These are phyloP conservation scores for Catostomus latipinnis DNA, from an alignment of 2,797 vertebrate genomes.

Conservation along the genomic window DNA sequence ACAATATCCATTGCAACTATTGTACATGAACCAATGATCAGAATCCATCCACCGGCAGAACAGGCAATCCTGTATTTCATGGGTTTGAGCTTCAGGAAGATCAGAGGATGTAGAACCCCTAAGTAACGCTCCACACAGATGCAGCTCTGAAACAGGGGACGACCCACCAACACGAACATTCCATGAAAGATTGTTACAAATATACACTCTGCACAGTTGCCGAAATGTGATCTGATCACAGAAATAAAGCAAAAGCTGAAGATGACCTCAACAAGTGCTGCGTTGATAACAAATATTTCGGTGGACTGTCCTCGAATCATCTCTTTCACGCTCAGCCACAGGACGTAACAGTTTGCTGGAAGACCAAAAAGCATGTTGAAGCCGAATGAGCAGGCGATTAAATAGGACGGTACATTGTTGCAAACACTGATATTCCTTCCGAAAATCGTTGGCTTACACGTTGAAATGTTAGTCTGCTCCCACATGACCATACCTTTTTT, in stretches of 20 bases:
- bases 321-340: constrained; percentile 26
- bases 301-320: constrained; percentile 15
- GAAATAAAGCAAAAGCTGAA: constrained; percentile 4
- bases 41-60: not conserved
- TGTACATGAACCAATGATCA: not conserved
- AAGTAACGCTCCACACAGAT: constrained; percentile 23
- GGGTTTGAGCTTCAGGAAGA: constrained; percentile 27
- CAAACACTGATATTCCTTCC: not conserved
- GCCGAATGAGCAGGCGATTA: not conserved
- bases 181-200: not conserved
- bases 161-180: constrained; percentile 13
- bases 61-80: constrained; percentile 5
- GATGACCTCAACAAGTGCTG: not conserved
- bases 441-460: not conserved
- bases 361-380: not conserved
- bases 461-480: not conserved
- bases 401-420: not conserved
- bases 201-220: not conserved
- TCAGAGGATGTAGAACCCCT: constrained; percentile 2
- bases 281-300: constrained; percentile 10
- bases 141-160: constrained; percentile 24
- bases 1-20: not conserved
- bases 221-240: not conserved
- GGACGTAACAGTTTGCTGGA: not conserved
- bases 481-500: not conserved